Base-by-base conservation (phyloP, 2,888 invertebrate species). In the Cyaniris semiargus region DNA sequence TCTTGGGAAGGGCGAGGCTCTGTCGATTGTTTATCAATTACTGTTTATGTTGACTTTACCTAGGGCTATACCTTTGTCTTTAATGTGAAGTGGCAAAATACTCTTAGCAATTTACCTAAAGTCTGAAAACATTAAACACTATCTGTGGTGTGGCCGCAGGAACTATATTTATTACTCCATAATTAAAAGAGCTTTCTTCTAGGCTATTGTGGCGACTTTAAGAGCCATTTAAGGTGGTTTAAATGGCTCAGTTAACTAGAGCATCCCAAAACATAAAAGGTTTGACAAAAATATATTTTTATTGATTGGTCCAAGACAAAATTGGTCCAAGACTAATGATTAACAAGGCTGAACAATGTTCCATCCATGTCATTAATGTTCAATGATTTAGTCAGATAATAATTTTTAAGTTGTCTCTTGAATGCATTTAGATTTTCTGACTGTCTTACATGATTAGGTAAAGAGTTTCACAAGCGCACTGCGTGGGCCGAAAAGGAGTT, bases 161-260 rank as follows among this genome's bases (percentile, higher is more conserved):
- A 44, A 71, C 38, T 44, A 71, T 21, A 13, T 71, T 21, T n/a
- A 70, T 38, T 2, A 38, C 38, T 10, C 38, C n/a, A 34, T 71
- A 44, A 44, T 21, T 71, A 71, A 71, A 71, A 38, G 70, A 70
- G 38, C 71, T 38, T 71, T 71, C 38, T 71, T 71, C 38, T 7
- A n/a, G 34, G 44, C 71, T 44, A 13, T 71, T 71, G 44, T 44
- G 38, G 21, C 56, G n/a, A 71, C n/a, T 71, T 71, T 38, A 21
- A 18, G n/a, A 71, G 71, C 71, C 10, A 71, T 44, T 71, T 71
- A 71, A 34, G 7, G 71, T 38, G 38, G 31, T 44, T 71, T 71
- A 1, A 38, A 34, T 38, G 71, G 38, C 21, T 44, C 71, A 44
- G 71, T 44, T 71, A 44, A 71, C 71, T 71, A 8, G 21, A 34